phyloP scores from a whole-genome alignment of 2,797 vertebrate genomes.

The Pantherophis alleghaniensis region DNA sequence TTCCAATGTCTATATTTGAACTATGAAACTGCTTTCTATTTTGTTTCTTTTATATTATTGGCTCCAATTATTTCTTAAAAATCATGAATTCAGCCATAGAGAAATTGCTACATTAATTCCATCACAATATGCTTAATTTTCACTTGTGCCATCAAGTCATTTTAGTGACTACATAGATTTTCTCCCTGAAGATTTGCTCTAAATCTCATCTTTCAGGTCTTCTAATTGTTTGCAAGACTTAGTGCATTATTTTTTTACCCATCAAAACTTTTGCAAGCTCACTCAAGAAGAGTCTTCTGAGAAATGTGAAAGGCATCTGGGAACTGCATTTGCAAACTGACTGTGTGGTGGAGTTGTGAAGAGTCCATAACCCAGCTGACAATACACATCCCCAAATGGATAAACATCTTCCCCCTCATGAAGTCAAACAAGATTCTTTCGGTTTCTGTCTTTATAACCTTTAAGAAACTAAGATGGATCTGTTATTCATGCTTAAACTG shows the following conservation, averaged over 20 bases:
- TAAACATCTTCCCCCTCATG: not conserved
- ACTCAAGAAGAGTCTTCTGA: not conserved
- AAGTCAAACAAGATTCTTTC: not conserved
- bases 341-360: not conserved
- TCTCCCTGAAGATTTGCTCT: not conserved
- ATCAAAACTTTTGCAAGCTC: not conserved
- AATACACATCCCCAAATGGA: not conserved
- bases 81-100: not conserved
- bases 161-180: not conserved
- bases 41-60: not conserved
- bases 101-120: slow-evolving; percentile 29
- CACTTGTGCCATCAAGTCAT: not conserved
- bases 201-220: not conserved
- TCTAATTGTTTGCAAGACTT: not conserved
- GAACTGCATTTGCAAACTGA: not conserved
- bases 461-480: not conserved
- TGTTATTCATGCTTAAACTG: not conserved
- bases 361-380: not conserved
- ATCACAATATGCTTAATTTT: slow-evolving; percentile 7
- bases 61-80: not conserved
- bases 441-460: not conserved
- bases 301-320: not conserved
- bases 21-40: not conserved
- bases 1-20: not conserved
- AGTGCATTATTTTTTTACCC: not conserved